Base-by-base conservation (phyloP, 1,140 invertebrate species). In the Marisa cornuarietis region DNA sequence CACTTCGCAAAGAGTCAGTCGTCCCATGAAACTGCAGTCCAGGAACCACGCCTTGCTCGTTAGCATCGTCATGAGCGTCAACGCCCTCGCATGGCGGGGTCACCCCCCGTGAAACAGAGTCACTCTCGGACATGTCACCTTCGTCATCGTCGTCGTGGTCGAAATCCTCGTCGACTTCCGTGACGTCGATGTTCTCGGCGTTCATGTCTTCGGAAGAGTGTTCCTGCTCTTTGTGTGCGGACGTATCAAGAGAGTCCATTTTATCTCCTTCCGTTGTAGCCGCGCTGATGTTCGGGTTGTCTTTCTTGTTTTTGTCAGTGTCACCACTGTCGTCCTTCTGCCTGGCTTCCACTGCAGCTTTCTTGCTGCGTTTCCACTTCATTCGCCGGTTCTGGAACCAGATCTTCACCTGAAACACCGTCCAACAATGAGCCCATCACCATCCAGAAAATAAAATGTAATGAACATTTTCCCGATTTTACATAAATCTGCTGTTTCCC, bases 321-420 rank as follows among this genome's bases (percentile, higher is more conserved):
- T 77, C 66, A 51, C 26, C 42, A n/a, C 18, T 24, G 42, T 69
- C 66, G 65, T 82, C 83, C 1, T 76, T 73, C 14, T 81, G 24
- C 22, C 84, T 84, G 16, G 83, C 71, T 54, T 90, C 87, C n/a
- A 81, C 72, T 22, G 79, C 79, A 8, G 86, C 85, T 78, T 91
- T 91, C 79, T 90, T 90, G 76, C 89, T 90, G 73, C 90, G 74
- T 93, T 99, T 99, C 98, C 98, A 99, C 90, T 99, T 99, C 87
- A 98, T 99, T 66, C 98, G 94, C 0, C 98, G 93, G 89, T 99
- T 99, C 86, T 92, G 91, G 81, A 92, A 92, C 91, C 91, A 92
- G 61, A 92, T 92, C 87, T 92, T 92, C 20, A 92, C 91, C 90
- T 99, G 97, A 8, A 86, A 85, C 62, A 71, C 66, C 63, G 80